Evolutionary conservation across 2,113 vertebrate species (phyloP).

Genomic region (Tetrax tetrax): DNA sequence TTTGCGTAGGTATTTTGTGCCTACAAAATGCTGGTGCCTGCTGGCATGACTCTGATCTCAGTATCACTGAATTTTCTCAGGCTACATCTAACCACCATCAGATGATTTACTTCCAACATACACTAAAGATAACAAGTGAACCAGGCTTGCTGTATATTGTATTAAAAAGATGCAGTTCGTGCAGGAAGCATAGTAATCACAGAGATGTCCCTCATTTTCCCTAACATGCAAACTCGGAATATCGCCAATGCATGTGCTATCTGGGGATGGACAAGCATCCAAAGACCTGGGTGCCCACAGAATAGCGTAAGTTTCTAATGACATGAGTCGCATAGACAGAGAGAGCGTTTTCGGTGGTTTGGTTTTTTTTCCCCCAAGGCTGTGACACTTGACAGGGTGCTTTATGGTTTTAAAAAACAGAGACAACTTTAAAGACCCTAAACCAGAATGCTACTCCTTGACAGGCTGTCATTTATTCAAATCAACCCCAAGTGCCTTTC

Average conservation of each 20-base stretch:
- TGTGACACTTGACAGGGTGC: not conserved
- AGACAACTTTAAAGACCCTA: not conserved
- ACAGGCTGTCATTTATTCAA: not conserved
- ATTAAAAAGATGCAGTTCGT: not conserved
- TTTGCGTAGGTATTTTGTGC: not conserved
- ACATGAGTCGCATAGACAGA: not conserved
- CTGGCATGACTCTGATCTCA: not conserved
- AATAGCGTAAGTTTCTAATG: not conserved
- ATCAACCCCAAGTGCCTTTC: not conserved
- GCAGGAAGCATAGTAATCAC: not conserved
- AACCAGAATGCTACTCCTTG: not conserved
- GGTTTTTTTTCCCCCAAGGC: not conserved
- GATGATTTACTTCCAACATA: not conserved
- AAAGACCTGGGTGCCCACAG: not conserved
- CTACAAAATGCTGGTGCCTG: not conserved
- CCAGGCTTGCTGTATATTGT: not conserved
- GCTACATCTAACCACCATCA: not conserved
- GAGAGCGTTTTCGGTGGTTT: too few species aligned
- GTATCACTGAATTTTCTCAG: not conserved
- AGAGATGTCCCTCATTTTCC: not conserved
- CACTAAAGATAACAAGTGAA: not conserved
- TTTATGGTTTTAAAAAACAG: not conserved
- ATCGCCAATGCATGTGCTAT: accelerated
- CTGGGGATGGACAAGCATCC: not conserved
- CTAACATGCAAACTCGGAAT: not conserved